Base-by-base conservation (phyloP, 2,888 invertebrate genomes). In the Panopea generosa region DNA sequence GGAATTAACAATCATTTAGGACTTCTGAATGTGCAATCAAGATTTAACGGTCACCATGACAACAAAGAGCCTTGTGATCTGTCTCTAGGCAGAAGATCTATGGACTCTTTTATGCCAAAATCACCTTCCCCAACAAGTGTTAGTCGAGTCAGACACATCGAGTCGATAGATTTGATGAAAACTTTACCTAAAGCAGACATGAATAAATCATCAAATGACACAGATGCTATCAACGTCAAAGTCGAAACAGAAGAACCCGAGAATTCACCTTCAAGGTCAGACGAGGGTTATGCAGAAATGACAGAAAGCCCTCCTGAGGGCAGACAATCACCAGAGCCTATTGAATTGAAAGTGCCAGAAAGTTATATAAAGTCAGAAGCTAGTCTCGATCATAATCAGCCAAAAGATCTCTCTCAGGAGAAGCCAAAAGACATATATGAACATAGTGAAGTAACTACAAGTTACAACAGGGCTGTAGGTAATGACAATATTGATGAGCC, bases 51-150 rank as follows among this genome's bases (percentile, higher is more conserved):
- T 24, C 16, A 45, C 16, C 77, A 77, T 20, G 68, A 70, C 22
- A 60, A 69, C 27, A 50, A 73, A 40, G 83, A 81, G 60, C 85
- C 85, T 2, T 86, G 85, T 83, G 86, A 86, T 71, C 65, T 87
- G 52, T 84, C 86, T 24, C 65, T 83, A 69, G 82, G 73, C 45
- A 67, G 63, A 61, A 73, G 79, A 55, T 73, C 80, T 56, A 33
- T 33, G 33, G 74, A 74, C 26, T 73, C 75, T 53, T 67, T 61
- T 65, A 63, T 47, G 9, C 24, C 33, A 29, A 60, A 57, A 40
- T 56, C 69, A 29, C 62, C 66, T 16, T 68, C 45, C 6, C 60
- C 26, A 24, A n/a, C 3, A 20, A 18, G 18, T 38, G 29, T 29
- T 3, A 24, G 20, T n/a, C 56, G 11, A 26, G 29, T 18, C 20